Percentiles rank a stretch among this genome's conserved stretches.
These are phyloP conservation scores for Agelas oroides DNA, from an alignment of 37 sponge, comb jelly and placozoan species.

Conservation along the genomic window DNA sequence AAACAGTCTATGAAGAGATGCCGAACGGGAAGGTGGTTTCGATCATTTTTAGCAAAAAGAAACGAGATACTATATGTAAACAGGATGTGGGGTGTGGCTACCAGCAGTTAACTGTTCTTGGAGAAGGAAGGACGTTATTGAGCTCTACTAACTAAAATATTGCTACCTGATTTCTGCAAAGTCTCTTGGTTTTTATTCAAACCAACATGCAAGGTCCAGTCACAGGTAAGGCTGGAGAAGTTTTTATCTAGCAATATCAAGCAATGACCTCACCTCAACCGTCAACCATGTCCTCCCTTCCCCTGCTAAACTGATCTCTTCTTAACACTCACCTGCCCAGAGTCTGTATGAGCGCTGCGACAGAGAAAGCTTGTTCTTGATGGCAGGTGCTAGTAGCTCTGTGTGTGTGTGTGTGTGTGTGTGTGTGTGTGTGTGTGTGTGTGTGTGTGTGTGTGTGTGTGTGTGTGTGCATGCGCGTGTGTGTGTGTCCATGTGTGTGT, in stretches of 20 bases:
- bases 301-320: too few relatives aligned
- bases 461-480: constrained; percentile 43
- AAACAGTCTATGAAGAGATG: too few relatives aligned
- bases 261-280: neutral
- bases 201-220: too few relatives aligned
- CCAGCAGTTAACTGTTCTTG: too few relatives aligned
- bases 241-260: neutral
- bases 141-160: too few relatives aligned
- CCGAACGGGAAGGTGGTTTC: too few relatives aligned
- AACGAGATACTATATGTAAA: too few relatives aligned
- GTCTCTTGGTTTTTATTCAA: too few relatives aligned
- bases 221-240: neutral
- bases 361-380: constrained; percentile 47
- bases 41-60: too few relatives aligned
- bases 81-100: too few relatives aligned
- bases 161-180: too few relatives aligned
- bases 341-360: constrained; percentile 54
- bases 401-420: constrained; percentile 52
- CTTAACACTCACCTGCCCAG: constrained; percentile 60
- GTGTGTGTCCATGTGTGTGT: constrained; percentile 16
- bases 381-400: constrained; percentile 59
- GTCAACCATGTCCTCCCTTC: neutral
- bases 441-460: constrained; percentile 44
- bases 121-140: too few relatives aligned
- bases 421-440: constrained; percentile 31